Evolutionary conservation across 64 coral and sea anemone genomes (phyloP), one percentile per base, ranked within the genome.

Genomic region (Stylophora pistillata): DNA sequence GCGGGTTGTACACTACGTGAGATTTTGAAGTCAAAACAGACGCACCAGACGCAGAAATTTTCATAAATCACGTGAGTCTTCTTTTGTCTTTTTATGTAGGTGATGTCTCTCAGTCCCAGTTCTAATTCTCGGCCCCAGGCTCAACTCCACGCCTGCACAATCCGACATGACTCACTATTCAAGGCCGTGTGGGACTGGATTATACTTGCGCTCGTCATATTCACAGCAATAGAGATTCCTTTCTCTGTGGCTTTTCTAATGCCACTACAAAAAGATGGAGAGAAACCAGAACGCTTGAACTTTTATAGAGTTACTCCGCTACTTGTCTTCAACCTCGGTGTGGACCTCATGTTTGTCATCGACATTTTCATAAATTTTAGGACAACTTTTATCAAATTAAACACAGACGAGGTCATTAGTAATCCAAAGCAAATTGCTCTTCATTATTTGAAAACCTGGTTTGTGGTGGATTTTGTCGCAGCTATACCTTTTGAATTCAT

Each of bases 311-410:
- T 78, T 41, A 76, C 78, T 32, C 53, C 76, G n/a, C 16, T 95
- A 21, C 21, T 54, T 1, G 87, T 92, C 20, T 90, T 89, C n/a
- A 99, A 99, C 74, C 72, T 99, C 1, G 83, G 78, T 87, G 97
- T 99, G 4, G 97, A 99, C 17, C 13, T 93, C 10, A 95, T 99
- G 97, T 99, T 99, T 84, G 77, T 99, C 13, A 33, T 99, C 11
- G 97, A 99, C 69, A 95, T 99, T 76, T 57, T 95, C 5, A 99
- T 99, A 5, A 99, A 99, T 73, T 99, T 99, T 87, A 91, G 97
- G 21, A 93, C 97, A 15, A 99, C 97, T 13, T 99, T 89, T 74
- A 73, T 99, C 37, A 74, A 83, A 12, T 0, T 55, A 12, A 76
- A 41, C 13, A 85, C 70, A 0, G 93, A 93, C 20, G 90, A 95